phyloP scores from a whole-genome alignment of 2,797 vertebrate genomes.

The Denticeps clupeoides region DNA sequence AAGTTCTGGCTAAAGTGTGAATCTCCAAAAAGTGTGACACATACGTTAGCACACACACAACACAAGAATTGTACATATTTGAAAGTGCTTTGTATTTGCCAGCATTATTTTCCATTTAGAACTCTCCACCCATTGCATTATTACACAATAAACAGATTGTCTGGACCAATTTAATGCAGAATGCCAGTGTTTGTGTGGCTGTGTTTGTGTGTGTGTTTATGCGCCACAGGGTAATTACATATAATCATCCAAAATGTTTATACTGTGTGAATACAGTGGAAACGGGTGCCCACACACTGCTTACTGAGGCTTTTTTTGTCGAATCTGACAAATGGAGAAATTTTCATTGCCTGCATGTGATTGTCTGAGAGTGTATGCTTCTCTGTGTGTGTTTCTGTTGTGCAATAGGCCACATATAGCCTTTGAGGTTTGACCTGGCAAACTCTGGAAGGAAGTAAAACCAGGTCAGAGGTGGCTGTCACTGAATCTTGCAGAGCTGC shows the following conservation, averaged over 20 bases:
- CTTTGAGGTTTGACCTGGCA: conserved; percentile 43
- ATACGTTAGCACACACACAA: not conserved
- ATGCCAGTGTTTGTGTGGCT: conserved; percentile 19
- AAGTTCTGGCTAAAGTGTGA: no score
- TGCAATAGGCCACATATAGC: conserved; percentile 4
- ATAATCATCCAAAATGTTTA: conserved; percentile 56
- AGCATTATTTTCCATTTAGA: not conserved
- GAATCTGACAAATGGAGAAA: not conserved
- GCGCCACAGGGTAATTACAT: conserved; percentile 45
- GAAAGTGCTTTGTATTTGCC: no score
- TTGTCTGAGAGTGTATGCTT: not conserved
- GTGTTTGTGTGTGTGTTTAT: conserved; percentile 7
- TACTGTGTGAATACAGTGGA: conserved; percentile 39
- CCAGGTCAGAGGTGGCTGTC: conserved; percentile 33
- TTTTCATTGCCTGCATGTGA: not conserved
- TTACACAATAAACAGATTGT: conserved; percentile 43
- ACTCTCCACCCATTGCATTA: conserved; percentile 39
- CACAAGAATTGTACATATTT: no score
- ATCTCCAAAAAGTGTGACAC: no score
- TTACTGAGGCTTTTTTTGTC: not conserved
- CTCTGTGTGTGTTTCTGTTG: not conserved
- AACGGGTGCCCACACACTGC: conserved; percentile 2
- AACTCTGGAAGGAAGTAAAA: conserved; percentile 36
- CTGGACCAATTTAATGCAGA: conserved; percentile 31
- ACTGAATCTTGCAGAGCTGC: conserved; percentile 24